A percentile compares a stretch with the other conserved stretches of the same genome.
Evolutionary conservation across 2,797 vertebrate species (phyloP).

Genomic region (Semotilus atromaculatus): DNA sequence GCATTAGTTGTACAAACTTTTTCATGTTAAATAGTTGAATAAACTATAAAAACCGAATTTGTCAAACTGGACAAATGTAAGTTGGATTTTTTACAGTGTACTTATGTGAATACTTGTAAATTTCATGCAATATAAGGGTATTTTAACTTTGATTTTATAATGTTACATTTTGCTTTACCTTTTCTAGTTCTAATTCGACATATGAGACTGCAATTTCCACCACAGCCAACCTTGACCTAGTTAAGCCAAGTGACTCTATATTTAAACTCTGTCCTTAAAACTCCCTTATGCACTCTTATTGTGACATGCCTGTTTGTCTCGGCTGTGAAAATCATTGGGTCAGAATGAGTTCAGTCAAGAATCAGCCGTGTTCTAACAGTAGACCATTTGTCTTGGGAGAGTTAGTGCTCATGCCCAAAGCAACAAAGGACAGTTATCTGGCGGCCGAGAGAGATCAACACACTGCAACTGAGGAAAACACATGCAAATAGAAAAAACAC

Average conservation of each 20-base stretch:
- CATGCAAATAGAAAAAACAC: too few relatives aligned
- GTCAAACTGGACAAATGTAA: too few relatives aligned
- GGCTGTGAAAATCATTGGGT: slow-evolving; percentile 2
- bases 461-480: too few relatives aligned
- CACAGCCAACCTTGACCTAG: slow-evolving; percentile 59
- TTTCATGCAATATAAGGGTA: not conserved
- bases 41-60: too few relatives aligned
- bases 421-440: not conserved
- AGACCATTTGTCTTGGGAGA: slow-evolving; percentile 8
- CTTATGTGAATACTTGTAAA: not conserved
- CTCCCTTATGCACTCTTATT: slow-evolving; percentile 15
- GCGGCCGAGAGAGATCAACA: too few relatives aligned
- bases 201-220: slow-evolving; percentile 6
- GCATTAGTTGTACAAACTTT: too few relatives aligned
- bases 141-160: not conserved
- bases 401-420: not conserved
- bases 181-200: not conserved
- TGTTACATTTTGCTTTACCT: not conserved
- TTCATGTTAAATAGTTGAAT: too few relatives aligned
- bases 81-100: too few relatives aligned
- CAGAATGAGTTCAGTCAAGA: slow-evolving; percentile 23
- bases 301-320: slow-evolving; percentile 18
- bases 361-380: not conserved
- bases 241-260: slow-evolving; percentile 57
- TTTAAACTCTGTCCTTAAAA: slow-evolving; percentile 57